These are phyloP conservation scores for Orchesella cincta DNA, from an alignment of 1,140 invertebrate species.

Conservation along the genomic window DNA sequence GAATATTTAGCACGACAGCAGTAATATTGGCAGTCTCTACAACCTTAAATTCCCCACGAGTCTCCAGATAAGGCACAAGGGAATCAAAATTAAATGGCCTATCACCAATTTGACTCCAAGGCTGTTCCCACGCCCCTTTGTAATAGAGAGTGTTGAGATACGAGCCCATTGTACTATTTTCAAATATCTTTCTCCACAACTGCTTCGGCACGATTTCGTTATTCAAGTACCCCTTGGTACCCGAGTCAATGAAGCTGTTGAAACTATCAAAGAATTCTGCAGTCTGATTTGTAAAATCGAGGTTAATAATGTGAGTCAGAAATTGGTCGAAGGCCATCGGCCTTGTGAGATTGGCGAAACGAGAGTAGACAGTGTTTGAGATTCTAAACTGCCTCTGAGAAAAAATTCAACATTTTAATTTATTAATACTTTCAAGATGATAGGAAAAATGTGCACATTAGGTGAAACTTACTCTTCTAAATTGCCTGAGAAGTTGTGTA, in stretches of 20 bases:
- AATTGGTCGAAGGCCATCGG: constrained; percentile 10
- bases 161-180: constrained; percentile 33
- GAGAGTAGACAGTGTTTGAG: constrained; percentile 26
- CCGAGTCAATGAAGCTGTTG: constrained; percentile 9
- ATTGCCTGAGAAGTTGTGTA: not conserved
- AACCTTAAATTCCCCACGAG: not conserved
- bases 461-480: not conserved
- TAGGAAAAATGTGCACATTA: no score
- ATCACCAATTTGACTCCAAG: constrained; percentile 36
- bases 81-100: constrained; percentile 36
- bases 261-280: constrained; percentile 18
- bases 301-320: constrained; percentile 23
- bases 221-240: constrained; percentile 32
- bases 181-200: constrained; percentile 36
- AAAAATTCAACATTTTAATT: constrained; percentile 20
- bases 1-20: constrained; percentile 30
- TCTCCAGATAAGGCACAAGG: constrained; percentile 26
- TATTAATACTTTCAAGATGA: not conserved
- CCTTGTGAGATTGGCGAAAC: constrained; percentile 26
- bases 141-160: constrained; percentile 35
- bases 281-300: constrained; percentile 31
- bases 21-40: constrained; percentile 21
- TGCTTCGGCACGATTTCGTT: constrained; percentile 33
- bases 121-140: constrained; percentile 14
- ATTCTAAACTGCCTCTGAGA: constrained; percentile 31